Base-by-base conservation (phyloP, 2,888 invertebrate genomes). In the Drosophila maculinotata region DNA sequence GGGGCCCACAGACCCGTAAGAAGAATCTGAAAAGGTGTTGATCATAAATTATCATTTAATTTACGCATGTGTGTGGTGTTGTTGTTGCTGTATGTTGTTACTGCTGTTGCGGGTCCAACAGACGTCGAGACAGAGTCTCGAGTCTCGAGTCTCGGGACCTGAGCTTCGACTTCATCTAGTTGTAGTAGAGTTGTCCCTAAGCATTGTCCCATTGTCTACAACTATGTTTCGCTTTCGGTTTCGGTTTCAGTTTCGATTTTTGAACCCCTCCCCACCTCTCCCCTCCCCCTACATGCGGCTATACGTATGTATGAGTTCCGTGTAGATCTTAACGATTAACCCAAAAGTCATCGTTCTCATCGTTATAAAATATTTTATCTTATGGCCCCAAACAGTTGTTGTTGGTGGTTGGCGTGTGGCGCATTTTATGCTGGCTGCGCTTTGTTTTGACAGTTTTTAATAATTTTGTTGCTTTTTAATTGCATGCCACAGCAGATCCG, bases 21-120 rank as follows among this genome's bases (percentile, higher is more conserved):
- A 80, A 67, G 81, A 67, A 80, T 75, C 87, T 86, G 85, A 78
- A 83, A 89, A 90, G 90, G 91, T 90, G 91, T 90, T 89, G 90
- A 90, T 90, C 91, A 90, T 90, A 90, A 90, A 90, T 90, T 90
- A 85, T 89, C 88, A 88, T 89, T 90, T 89, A 89, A 88, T 89
- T 88, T 89, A 90, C 83, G 88, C 79, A 81, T 80, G 76, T 84
- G 80, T 80, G 80, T 84, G 77, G 69, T 75, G 86, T 65, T 80
- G 64, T 64, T 73, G 56, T 60, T 67, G 69, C 60, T 59, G 39
- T 31, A 45, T 69, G 33, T 30, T 42, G 47, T 41, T 48, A 44
- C 47, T 52, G 31, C 26, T 60, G 39, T 14, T 42, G 58, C 39
- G 20, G 35, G 44, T 57, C 20, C 20, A 2, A n/a, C n/a, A n/a